Conservation (phyloP, 2,888 invertebrate genomes). For the Tenthredo distinguenda region DNA sequence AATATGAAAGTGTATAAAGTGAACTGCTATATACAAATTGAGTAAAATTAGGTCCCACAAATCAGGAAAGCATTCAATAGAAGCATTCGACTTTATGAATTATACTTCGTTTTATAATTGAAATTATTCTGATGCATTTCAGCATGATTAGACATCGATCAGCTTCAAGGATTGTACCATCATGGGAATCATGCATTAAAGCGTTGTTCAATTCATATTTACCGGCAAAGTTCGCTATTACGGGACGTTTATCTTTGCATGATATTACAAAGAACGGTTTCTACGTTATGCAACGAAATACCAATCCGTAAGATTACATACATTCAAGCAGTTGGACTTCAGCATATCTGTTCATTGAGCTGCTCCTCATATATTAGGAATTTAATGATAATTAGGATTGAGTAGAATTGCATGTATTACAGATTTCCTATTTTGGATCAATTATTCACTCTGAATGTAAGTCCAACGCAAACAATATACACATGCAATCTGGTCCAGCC, state of each 20-base stretch:
- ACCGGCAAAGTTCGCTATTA: constrained; percentile 83
- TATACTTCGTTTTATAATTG: neutral
- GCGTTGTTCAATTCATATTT: constrained; percentile 82
- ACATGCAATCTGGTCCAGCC: constrained; percentile 66
- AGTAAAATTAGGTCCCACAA: constrained; percentile 12
- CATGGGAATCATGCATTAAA: constrained; percentile 83
- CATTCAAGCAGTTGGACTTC: neutral
- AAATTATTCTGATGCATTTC: constrained; percentile 48
- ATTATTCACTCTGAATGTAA: constrained; percentile 68
- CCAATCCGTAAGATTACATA: constrained; percentile 66
- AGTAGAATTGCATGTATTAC: constrained; percentile 29
- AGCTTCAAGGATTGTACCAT: constrained; percentile 75
- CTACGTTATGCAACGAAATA: constrained; percentile 68
- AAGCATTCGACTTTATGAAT: neutral
- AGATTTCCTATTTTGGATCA: constrained; percentile 73
- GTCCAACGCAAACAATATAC: constrained; percentile 70
- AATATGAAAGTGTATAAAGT: neutral
- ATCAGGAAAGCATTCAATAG: neutral
- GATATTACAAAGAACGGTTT: constrained; percentile 80
- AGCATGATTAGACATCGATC: constrained; percentile 80
- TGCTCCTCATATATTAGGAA: neutral
- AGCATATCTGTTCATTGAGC: neutral
- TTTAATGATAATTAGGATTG: neutral
- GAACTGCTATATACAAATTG: constrained; percentile 7
- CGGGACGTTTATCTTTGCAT: constrained; percentile 82